Base-by-base conservation (phyloP, 1,140 invertebrate species). In the Pseudomyrmex concolor region DNA sequence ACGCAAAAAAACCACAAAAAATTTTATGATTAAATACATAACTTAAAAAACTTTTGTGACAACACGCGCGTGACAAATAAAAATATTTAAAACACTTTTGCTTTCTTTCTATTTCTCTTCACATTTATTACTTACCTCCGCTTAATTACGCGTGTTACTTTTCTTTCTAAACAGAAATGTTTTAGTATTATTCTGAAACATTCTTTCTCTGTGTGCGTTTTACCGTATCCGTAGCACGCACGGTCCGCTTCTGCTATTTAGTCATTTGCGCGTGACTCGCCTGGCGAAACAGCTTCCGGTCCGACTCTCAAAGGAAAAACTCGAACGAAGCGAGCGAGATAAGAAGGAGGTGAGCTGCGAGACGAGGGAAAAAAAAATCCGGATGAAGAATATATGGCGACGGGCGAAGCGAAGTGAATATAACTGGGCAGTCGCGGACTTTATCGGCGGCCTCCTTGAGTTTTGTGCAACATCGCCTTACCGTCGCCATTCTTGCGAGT, bases 181-280 rank as follows among this genome's bases (percentile, higher is more conserved):
- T 51, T 76, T 17, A 0, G 48, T 17, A 66, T 76, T 76, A 76
- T 76, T 54, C 48, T 54, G 59, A 63, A 74, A 74, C 72, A 73
- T 34, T 34, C 34, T 34, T 34, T 34, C 4, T 45, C 62, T 4
- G 25, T 80, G 51, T 63, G 51, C 68, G 48, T 70, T 17, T 54
- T 15, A 9, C 43, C 34, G 34, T 66, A 59, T n/a, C 63, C 17
- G 17, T 54, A 71, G 10, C 25, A n/a, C 74, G 17, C 50, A 74
- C 67, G 45, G 51, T 55, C 55, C 51, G 84, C 72, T 71, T 77
- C 72, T 83, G 81, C 66, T 83, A 72, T 76, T 87, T 86, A 86
- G 59, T 81, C 84, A 88, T 90, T 84, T 78, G 66, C 81, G 70
- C 88, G 86, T 90, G 88, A 88, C 76, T n/a, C 66, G 86, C 71